Evolutionary conservation across 2,888 invertebrate genomes (phyloP).

Genomic region (Oxyteleia sp.): DNA sequence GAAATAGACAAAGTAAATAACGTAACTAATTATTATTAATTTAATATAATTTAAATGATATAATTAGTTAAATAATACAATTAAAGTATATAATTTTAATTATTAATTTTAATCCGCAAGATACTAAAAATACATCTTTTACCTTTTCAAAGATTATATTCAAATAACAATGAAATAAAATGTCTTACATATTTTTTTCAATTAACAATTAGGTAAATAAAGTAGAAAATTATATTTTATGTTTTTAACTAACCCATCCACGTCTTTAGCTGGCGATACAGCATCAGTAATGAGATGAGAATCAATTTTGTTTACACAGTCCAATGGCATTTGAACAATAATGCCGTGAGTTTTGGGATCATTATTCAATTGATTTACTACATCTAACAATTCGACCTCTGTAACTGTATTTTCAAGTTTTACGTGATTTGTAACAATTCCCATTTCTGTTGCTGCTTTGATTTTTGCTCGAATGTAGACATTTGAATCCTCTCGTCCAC

Average conservation of each 20-base stretch:
- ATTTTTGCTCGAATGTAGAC: conserved; percentile 99
- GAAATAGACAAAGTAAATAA: too few relatives aligned
- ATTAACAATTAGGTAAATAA: too few relatives aligned
- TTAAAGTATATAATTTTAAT: too few relatives aligned
- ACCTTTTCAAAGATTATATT: too few relatives aligned
- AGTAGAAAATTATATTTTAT: too few relatives aligned
- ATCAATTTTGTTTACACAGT: conserved; percentile 94
- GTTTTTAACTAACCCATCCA: conserved; percentile 92
- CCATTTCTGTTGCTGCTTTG: conserved; percentile 96
- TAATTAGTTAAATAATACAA: too few relatives aligned
- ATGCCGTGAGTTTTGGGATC: conserved; percentile 96
- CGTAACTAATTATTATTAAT: too few relatives aligned
- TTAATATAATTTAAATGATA: too few relatives aligned
- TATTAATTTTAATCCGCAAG: too few relatives aligned
- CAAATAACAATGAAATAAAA: too few relatives aligned
- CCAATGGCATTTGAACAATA: conserved; percentile 98
- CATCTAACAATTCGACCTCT: conserved; percentile 92
- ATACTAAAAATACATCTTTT: too few relatives aligned
- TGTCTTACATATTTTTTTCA: too few relatives aligned
- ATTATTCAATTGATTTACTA: conserved; percentile 93
- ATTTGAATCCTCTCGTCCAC: conserved; percentile 98
- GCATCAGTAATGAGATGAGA: conserved; percentile 95
- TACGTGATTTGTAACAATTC: conserved; percentile 94
- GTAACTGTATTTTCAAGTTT: conserved; percentile 93
- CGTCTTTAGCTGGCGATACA: conserved; percentile 96